Conservation (phyloP, 2,113 vertebrate species). For the Rostratula benghalensis region DNA sequence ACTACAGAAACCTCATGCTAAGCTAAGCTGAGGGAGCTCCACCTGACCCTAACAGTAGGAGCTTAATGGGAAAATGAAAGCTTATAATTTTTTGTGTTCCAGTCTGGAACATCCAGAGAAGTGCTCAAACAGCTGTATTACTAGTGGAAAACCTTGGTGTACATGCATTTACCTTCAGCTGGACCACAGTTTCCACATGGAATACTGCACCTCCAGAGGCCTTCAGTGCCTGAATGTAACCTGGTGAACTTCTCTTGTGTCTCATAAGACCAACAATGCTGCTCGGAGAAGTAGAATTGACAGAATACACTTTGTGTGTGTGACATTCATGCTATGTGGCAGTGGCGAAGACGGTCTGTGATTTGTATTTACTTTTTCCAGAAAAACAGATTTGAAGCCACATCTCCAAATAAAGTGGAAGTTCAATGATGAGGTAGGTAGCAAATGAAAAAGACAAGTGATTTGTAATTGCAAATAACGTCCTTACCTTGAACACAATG, state of each 20-base stretch:
- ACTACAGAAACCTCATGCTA: not conserved
- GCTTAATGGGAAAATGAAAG: not conserved
- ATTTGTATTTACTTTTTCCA: not conserved
- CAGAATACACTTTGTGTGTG: not conserved
- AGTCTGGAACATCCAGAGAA: not conserved
- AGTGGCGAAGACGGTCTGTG: not conserved
- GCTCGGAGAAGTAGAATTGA: not conserved
- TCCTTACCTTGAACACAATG: constrained; percentile 35
- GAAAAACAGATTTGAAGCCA: not conserved
- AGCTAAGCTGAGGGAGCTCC: not conserved
- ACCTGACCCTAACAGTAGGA: not conserved
- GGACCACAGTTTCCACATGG: not conserved
- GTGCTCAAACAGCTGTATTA: not conserved
- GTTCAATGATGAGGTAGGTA: not conserved
- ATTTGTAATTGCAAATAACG: constrained; percentile 17
- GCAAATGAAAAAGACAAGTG: not conserved
- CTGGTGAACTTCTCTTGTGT: not conserved
- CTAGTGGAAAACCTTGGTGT: not conserved
- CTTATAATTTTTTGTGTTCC: not conserved
- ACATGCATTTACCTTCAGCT: not conserved
- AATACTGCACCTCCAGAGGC: not conserved
- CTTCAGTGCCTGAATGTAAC: not conserved
- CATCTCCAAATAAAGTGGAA: not conserved
- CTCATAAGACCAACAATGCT: not conserved
- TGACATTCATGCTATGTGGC: not conserved